phyloP scores from a whole-genome alignment of 2,888 invertebrate species.

The Cheilosia vulpina region DNA sequence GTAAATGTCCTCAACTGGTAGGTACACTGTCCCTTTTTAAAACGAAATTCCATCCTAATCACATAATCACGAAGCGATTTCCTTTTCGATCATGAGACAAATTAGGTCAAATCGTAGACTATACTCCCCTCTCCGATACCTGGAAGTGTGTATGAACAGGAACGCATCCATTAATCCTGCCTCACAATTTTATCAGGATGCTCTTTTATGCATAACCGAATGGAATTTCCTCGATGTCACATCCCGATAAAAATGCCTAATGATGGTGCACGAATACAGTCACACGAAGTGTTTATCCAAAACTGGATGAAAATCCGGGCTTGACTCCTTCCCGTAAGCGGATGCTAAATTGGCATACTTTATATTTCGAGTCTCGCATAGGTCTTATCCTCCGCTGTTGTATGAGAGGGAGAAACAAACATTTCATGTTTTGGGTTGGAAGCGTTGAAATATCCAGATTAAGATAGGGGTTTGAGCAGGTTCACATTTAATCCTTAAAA shows the following conservation, averaged over 20 bases:
- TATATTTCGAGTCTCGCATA: conserved; percentile 1
- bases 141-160: background rate
- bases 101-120: conserved; percentile 50
- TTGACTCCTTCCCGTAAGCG: conserved; percentile 66
- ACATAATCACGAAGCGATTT: conserved; percentile 56
- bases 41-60: conserved; percentile 34
- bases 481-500: conserved; percentile 51
- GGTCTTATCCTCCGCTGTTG: conserved; percentile 2
- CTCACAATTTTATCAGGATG: conserved; percentile 35
- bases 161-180: background rate
- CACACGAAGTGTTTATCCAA: conserved; percentile 30
- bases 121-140: conserved; percentile 11
- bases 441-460: conserved; percentile 69
- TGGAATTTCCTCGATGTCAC: conserved; percentile 44
- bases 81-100: conserved; percentile 47
- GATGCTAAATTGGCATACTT: conserved; percentile 62
- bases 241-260: conserved; percentile 54
- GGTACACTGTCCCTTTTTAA: conserved; percentile 10
- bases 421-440: conserved; percentile 47
- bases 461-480: conserved; percentile 35
- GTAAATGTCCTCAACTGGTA: background rate
- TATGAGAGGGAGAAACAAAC: conserved; percentile 10
- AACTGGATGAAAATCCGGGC: conserved; percentile 59
- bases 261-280: conserved; percentile 13
- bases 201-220: conserved; percentile 41